Percentiles rank a stretch among this genome's conserved stretches.
Conservation (phyloP, 2,797 vertebrate species). For the Amblyraja radiata region DNA sequence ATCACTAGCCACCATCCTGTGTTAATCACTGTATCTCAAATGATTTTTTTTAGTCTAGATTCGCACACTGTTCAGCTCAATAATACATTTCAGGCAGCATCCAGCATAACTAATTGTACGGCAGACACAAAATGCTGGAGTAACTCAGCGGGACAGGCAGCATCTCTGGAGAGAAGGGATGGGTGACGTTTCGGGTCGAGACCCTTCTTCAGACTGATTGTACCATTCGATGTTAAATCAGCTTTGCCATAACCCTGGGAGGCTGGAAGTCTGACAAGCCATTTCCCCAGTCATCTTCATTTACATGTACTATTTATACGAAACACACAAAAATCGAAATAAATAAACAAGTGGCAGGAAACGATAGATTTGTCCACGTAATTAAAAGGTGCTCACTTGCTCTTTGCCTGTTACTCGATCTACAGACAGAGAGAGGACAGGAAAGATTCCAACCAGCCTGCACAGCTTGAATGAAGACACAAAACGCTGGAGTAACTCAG, state of each 20-base stretch:
- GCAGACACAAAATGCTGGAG: too few relatives aligned
- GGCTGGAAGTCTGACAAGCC: not conserved
- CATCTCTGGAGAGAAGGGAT: too few relatives aligned
- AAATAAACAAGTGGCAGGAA: slow-evolving; percentile 8
- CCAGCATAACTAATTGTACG: not conserved
- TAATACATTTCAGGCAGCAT: not conserved
- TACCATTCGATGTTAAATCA: not conserved
- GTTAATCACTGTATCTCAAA: not conserved
- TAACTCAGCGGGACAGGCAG: too few relatives aligned
- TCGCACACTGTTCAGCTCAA: not conserved
- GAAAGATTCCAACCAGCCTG: not conserved
- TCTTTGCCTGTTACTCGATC: not conserved
- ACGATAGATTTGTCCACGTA: not conserved
- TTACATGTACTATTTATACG: slow-evolving; percentile 11
- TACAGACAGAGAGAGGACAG: not conserved
- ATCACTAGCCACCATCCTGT: not conserved
- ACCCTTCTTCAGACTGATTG: not conserved
- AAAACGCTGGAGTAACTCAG: too few relatives aligned
- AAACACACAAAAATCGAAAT: not conserved
- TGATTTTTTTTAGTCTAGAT: not conserved
- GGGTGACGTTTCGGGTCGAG: too few relatives aligned
- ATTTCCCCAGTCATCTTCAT: not conserved
- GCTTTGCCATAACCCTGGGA: not conserved
- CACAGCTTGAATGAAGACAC: too few relatives aligned
- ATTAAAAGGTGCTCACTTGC: not conserved